A percentile compares a stretch with the other conserved stretches of the same genome.
phyloP scores from a whole-genome alignment of 2,797 vertebrate genomes.

The Coranthus polyacanthus region DNA sequence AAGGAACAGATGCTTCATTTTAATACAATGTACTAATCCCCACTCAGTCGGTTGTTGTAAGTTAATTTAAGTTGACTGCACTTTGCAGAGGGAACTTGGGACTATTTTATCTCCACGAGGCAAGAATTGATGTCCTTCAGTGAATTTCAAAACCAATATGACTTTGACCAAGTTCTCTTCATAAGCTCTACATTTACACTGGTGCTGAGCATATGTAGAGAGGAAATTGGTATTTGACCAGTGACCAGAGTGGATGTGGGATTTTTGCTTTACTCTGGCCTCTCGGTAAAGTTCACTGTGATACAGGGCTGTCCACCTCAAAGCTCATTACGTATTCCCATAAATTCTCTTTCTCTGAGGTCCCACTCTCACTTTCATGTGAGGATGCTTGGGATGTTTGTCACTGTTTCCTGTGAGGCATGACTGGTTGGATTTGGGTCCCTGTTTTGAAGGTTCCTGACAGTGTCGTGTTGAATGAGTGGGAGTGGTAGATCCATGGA shows the following conservation, averaged over 20 bases:
- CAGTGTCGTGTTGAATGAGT: constrained; percentile 43
- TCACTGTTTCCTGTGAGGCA: constrained; percentile 64
- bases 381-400: constrained; percentile 63
- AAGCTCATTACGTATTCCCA: constrained; percentile 44
- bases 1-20: constrained; percentile 67
- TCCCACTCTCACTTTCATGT: constrained; percentile 51
- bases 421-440: constrained; percentile 63
- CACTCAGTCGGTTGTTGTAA: constrained; percentile 39
- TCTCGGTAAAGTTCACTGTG: constrained; percentile 57
- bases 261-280: constrained; percentile 41
- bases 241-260: constrained; percentile 34
- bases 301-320: constrained; percentile 41
- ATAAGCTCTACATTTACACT: constrained; percentile 67
- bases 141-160: constrained; percentile 64
- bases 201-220: constrained; percentile 59
- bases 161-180: constrained; percentile 61
- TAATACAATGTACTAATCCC: constrained; percentile 58
- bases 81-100: constrained; percentile 38
- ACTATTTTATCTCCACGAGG: constrained; percentile 53
- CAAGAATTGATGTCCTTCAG: constrained; percentile 57
- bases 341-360: constrained; percentile 38
- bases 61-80: constrained; percentile 69
- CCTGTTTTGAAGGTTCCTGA: constrained; percentile 55
- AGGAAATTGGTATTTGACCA: constrained; percentile 73
- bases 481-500: constrained; percentile 18